A percentile compares a stretch with the other conserved stretches of the same genome.
phyloP scores from a whole-genome alignment of 2,888 invertebrate genomes.

The Macaria liturata region DNA sequence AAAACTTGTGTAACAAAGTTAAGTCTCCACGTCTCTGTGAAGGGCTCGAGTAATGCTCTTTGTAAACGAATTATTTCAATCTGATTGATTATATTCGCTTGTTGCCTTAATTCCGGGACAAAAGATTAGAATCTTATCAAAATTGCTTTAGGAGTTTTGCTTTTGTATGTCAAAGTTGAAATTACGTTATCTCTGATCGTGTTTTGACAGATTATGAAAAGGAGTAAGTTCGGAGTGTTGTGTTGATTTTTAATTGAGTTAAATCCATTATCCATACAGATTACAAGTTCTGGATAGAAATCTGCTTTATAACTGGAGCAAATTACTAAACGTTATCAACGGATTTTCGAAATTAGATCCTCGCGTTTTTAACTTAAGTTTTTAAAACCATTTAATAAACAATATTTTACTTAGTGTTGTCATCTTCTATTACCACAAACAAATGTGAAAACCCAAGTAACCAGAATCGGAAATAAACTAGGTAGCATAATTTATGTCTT shows the following conservation, averaged over 20 bases:
- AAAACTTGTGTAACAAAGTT: slow-evolving; percentile 11
- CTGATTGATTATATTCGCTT: slow-evolving; percentile 24
- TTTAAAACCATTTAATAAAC: too few species aligned
- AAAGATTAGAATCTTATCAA: slow-evolving; percentile 17
- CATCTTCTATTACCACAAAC: too few species aligned
- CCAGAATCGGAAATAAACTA: too few species aligned
- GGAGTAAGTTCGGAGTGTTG: background rate
- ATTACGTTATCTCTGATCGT: slow-evolving; percentile 16
- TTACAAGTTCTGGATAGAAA: too few species aligned
- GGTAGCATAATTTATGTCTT: too few species aligned
- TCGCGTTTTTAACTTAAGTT: too few species aligned
- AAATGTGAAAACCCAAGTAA: too few species aligned
- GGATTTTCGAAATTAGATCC: too few species aligned
- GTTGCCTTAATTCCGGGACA: slow-evolving; percentile 19
- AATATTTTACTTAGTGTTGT: too few species aligned
- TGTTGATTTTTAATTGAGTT: background rate
- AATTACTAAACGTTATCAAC: too few species aligned
- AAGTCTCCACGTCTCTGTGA: slow-evolving; percentile 14
- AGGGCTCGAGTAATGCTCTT: slow-evolving; percentile 14
- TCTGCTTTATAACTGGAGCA: too few species aligned
- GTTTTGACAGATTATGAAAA: slow-evolving; percentile 10
- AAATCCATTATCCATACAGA: too few species aligned
- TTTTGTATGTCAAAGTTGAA: slow-evolving; percentile 25
- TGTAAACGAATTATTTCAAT: slow-evolving; percentile 22
- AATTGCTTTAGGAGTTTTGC: slow-evolving; percentile 21